A percentile compares a stretch with the other conserved stretches of the same genome.
These are phyloP conservation scores for Ruditapes philippinarum DNA, from an alignment of 1,140 invertebrate genomes.

Conservation along the genomic window DNA sequence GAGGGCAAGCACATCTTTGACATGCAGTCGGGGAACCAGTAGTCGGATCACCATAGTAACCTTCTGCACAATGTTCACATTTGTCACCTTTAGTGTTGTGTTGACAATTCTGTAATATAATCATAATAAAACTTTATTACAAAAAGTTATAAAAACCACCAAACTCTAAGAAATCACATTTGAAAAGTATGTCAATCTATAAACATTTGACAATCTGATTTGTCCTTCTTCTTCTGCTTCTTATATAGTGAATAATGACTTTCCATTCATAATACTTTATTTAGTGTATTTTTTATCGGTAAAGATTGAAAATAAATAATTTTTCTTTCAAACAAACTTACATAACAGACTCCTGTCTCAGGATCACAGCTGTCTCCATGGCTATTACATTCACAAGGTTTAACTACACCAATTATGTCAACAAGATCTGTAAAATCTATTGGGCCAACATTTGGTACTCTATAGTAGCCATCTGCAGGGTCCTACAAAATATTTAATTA, in stretches of 20 bases:
- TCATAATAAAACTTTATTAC: too few relatives aligned
- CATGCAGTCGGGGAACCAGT: conserved; percentile 95
- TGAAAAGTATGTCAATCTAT: too few relatives aligned
- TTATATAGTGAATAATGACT: too few relatives aligned
- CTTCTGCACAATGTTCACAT: conserved; percentile 95
- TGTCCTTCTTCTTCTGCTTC: too few relatives aligned
- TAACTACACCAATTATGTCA: conserved; percentile 73
- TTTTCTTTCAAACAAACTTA: too few relatives aligned
- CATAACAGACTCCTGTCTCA: conserved; percentile 95
- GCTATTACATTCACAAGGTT: conserved; percentile 96
- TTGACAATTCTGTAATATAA: conserved; percentile 91
- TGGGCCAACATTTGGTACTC: conserved; percentile 82
- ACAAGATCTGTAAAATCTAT: conserved; percentile 71
- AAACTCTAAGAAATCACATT: too few relatives aligned
- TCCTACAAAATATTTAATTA: conserved; percentile 86
- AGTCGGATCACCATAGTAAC: conserved; percentile 97
- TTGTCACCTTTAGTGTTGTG: conserved; percentile 95
- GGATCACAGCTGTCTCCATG: conserved; percentile 98
- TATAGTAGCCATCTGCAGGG: conserved; percentile 94
- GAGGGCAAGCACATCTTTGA: conserved; percentile 97
- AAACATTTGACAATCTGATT: too few relatives aligned
- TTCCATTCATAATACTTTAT: too few relatives aligned
- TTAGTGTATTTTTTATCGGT: too few relatives aligned
- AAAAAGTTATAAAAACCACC: too few relatives aligned
- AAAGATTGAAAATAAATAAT: too few relatives aligned